Evolutionary conservation across 2,113 vertebrate genomes (phyloP).

Genomic region (Dunckerocampus dactyliophorus): DNA sequence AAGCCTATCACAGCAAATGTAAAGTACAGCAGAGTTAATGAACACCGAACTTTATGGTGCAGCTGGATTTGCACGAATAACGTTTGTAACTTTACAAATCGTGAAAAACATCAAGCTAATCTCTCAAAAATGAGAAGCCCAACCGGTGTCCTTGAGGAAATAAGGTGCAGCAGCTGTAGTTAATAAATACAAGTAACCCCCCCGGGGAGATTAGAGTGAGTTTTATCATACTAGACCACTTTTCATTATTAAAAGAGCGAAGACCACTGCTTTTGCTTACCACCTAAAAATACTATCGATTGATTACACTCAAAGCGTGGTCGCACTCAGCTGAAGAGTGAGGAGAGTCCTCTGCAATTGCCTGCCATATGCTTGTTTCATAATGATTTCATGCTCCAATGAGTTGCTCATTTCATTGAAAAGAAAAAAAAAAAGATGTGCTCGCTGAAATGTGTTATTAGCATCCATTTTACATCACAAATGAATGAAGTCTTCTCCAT

Average conservation of each 20-base stretch:
- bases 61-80: too few species aligned
- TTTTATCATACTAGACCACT: background rate
- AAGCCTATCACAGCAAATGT: background rate
- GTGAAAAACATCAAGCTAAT: background rate
- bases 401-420: slow-evolving; percentile 48
- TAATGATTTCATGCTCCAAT: slow-evolving; percentile 51
- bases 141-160: slow-evolving; percentile 1
- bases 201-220: too few species aligned
- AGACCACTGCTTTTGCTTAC: slow-evolving; percentile 7
- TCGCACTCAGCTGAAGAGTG: slow-evolving; percentile 36
- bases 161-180: background rate
- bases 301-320: slow-evolving; percentile 27
- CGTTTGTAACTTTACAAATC: background rate
- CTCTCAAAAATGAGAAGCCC: background rate
- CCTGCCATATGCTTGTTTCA: slow-evolving; percentile 46
- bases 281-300: slow-evolving; percentile 20
- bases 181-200: background rate
- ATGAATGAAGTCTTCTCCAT: slow-evolving; percentile 41
- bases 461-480: slow-evolving; percentile 50
- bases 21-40: background rate
- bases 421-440: slow-evolving; percentile 30
- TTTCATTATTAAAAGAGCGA: slow-evolving; percentile 18
- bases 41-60: too few species aligned
- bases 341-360: slow-evolving; percentile 17
- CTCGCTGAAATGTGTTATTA: slow-evolving; percentile 51